Base-by-base conservation (phyloP, 2,113 vertebrate genomes). In the Pantherophis guttatus region DNA sequence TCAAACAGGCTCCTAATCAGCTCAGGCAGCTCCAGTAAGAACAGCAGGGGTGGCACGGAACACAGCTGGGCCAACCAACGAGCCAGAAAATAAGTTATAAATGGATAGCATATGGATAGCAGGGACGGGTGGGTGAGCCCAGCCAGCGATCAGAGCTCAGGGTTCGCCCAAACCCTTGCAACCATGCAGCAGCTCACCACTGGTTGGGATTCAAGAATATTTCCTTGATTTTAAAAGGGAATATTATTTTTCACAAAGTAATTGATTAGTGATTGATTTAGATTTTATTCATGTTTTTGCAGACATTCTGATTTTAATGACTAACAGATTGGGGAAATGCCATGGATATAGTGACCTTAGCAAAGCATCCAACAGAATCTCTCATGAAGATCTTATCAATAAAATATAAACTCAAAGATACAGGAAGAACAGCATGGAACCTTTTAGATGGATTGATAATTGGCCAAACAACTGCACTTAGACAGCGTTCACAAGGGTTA, bases 181-280 rank as follows among this genome's bases (percentile, higher is more conserved):
- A 50, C 48, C 48, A 50, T 50, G 48, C 48, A 50, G 48, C 48
- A 50, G 5, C 48, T 3, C 48, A 50, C 5, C 6, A 50, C 48
- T 50, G 98, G 98, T 97, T 97, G 94, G 94, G 95, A 97, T 95
- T 95, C 95, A 75, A 75, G 15, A 75, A 75, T 75, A 75, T 75
- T 39, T 75, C 3, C n/a, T 33, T 75, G 15, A 39, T 33, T 75
- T 75, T 39, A 75, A 39, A 17, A 39, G 6, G 70, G 70, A 75
- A 75, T 75, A 75, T 75, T 33, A 75, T 33, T 75, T 75, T 75
- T 75, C 70, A 75, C 19, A 75, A 39, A 17, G 5, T 53, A 26
- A 87, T n/a, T 24, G 17, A 62, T 13, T 39, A 33, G 21, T 52
- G 44, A 62, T 87, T 44, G 11, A 54, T 21, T 53, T 53, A 53